A percentile compares a stretch with the other conserved stretches of the same genome.
These are phyloP conservation scores for Diabrotica undecimpunctata DNA, from an alignment of 1,140 invertebrate species.

Conservation along the genomic window DNA sequence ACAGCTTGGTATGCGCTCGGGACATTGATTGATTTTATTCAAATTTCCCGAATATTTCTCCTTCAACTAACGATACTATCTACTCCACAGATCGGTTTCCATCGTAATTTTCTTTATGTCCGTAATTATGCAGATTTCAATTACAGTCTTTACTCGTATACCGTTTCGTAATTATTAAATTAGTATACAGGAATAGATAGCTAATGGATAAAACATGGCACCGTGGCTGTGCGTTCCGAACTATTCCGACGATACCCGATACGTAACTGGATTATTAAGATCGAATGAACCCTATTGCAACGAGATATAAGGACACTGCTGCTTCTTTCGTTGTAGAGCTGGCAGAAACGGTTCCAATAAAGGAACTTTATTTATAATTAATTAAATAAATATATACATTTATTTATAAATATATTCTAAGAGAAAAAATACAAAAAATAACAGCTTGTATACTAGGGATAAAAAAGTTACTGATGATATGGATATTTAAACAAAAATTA, in stretches of 20 bases:
- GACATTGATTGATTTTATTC: not conserved
- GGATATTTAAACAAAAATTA: too few relatives aligned
- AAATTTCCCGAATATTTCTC: not conserved
- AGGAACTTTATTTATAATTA: too few relatives aligned
- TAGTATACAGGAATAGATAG: not conserved
- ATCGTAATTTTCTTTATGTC: too few relatives aligned
- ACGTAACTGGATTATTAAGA: not conserved
- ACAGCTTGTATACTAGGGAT: too few relatives aligned
- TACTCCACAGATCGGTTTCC: too few relatives aligned
- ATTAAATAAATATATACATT: too few relatives aligned
- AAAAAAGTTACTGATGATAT: too few relatives aligned
- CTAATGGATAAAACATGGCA: not conserved
- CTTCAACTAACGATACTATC: too few relatives aligned
- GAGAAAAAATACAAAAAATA: too few relatives aligned
- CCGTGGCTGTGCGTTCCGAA: not conserved
- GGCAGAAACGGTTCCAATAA: not conserved
- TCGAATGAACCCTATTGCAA: not conserved
- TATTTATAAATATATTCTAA: too few relatives aligned
- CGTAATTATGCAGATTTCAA: too few relatives aligned
- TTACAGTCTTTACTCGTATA: too few relatives aligned
- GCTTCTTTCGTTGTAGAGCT: not conserved
- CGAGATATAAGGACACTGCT: not conserved
- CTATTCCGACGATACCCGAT: not conserved
- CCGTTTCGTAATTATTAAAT: not conserved
- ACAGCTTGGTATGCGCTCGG: not conserved